Evolutionary conservation across 2,113 vertebrate species (phyloP).

Genomic region (Poecile atricapillus): DNA sequence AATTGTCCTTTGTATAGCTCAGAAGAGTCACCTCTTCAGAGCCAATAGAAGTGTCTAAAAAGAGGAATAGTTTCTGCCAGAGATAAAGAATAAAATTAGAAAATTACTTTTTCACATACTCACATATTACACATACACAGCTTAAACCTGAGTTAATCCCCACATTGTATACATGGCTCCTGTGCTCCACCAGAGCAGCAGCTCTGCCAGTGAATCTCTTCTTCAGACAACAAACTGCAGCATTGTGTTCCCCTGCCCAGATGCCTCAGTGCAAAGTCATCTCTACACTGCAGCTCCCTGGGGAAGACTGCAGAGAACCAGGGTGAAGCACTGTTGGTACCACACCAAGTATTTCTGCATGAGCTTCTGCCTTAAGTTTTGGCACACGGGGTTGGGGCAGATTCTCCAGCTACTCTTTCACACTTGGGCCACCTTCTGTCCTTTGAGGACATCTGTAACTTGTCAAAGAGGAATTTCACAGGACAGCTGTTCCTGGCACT

Average conservation of each 20-base stretch:
- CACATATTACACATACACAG: neutral
- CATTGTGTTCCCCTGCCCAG: neutral
- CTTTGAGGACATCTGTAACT: neutral
- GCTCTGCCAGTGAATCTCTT: neutral
- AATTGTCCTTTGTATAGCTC: neutral
- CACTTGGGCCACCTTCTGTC: neutral
- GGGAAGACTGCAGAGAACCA: neutral
- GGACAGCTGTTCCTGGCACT: neutral
- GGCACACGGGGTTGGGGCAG: neutral
- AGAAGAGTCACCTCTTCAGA: neutral
- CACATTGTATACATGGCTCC: neutral
- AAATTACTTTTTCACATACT: neutral
- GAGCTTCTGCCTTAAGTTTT: neutral
- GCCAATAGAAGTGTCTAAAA: neutral
- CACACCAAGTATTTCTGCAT: neutral
- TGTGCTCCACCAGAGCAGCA: neutral
- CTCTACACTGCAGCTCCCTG: neutral
- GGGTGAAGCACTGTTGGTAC: neutral
- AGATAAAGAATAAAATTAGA: neutral
- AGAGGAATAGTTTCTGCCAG: neutral
- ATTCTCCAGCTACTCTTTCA: neutral
- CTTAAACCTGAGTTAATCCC: neutral
- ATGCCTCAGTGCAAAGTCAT: neutral
- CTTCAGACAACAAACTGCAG: neutral
- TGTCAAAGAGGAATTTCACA: neutral